Base-by-base conservation (phyloP, 2,888 invertebrate species). In the Rhopalosiphum nymphaeae region DNA sequence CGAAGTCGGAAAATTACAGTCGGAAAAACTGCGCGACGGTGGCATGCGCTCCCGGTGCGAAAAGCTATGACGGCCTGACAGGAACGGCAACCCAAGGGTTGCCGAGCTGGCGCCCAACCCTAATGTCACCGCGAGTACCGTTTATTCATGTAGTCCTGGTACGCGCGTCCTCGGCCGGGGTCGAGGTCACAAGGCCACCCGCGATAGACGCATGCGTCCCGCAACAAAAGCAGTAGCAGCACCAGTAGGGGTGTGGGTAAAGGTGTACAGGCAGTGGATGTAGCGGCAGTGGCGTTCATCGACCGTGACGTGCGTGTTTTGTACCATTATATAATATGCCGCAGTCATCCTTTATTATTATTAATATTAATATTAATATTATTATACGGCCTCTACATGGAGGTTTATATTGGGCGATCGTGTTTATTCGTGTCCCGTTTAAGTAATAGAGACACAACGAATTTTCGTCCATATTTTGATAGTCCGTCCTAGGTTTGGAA, bases 161-260 rank as follows among this genome's bases (percentile, higher is more conserved):
- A 94, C 94, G 16, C 49, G 67, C 86, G 94, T 94, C 94, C 94
- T 94, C 91, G 67, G 85, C 10, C 67, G 94, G 94, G 94, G 94
- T 94, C 94, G 94, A 94, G 94, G 94, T 94, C 94, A 94, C 94
- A 94, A 94, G 94, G 94, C 61, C 94, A 53, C 86, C 61, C 49
- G 44, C 42, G 67, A n/a, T 53, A 16, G 29, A 86, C 94, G 94
- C 91, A 86, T 87, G 85, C 90, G 94, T 91, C 36, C 21, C 78
- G 9, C 78, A 21, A 21, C 36, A 36, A 78, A 36, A 36, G 78
- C 21, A 21, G 67, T 16, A 36, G 67, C 21, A 29, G 36, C 78
- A 78, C 78, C 78, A 9, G 36, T 36, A 21, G 78, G 21, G 78
- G 78, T 78, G 21, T 2, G 78, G n/a, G 67, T 67, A n/a, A 13